phyloP scores from a whole-genome alignment of 1,140 invertebrate species.

The Drosophila murphyi region DNA sequence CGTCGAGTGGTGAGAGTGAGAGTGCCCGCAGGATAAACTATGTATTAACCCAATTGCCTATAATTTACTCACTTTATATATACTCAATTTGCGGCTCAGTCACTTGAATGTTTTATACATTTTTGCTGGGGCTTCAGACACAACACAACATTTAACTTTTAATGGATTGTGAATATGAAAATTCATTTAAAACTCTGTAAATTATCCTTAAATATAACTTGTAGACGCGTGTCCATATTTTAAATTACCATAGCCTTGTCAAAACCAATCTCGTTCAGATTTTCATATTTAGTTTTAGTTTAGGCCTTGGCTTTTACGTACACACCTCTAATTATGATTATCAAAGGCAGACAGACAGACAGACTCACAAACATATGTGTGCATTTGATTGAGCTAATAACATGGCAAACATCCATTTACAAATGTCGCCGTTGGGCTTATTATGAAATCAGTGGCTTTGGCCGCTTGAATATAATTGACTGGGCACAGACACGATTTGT shows the following conservation, averaged over 20 bases:
- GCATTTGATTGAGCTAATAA: neutral
- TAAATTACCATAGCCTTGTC: neutral
- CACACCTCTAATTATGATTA: neutral
- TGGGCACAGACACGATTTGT: neutral
- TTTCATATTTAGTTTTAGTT: neutral
- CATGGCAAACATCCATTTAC: no score
- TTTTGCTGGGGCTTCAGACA: constrained; percentile 21
- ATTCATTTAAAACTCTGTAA: neutral
- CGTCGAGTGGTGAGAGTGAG: neutral
- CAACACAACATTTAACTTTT: neutral
- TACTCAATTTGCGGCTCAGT: constrained; percentile 45
- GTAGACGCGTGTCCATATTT: neutral
- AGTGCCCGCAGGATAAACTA: constrained; percentile 43
- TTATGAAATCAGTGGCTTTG: no score
- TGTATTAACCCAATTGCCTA: constrained; percentile 46
- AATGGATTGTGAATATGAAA: constrained; percentile 2
- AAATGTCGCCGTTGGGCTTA: no score
- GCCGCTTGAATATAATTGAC: no score
- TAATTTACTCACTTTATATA: constrained; percentile 46
- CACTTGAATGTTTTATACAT: constrained; percentile 36
- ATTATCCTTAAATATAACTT: neutral
- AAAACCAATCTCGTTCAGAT: neutral
- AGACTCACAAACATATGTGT: no score
- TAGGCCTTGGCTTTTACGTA: neutral
- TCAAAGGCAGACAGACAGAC: neutral